These are phyloP conservation scores for Nicator chloris DNA, from an alignment of 2,113 vertebrate species.

Conservation along the genomic window DNA sequence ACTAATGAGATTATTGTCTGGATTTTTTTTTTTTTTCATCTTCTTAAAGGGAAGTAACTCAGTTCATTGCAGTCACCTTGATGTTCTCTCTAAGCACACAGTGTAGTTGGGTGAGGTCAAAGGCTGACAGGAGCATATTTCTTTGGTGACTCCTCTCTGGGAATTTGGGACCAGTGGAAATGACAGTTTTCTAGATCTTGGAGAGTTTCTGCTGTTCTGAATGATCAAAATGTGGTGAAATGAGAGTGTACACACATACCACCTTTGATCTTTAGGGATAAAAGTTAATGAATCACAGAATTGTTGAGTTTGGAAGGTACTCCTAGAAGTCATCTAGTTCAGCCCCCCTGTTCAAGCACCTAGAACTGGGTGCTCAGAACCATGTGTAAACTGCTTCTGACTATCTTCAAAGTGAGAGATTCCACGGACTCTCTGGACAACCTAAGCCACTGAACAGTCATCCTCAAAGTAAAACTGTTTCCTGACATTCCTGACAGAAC, in stretches of 20 bases:
- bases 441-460: background rate
- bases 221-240: background rate
- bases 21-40: background rate
- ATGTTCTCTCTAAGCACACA: background rate
- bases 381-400: background rate
- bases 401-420: background rate
- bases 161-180: background rate
- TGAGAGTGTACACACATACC: background rate
- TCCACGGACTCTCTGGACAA: background rate
- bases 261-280: background rate
- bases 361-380: background rate
- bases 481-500: background rate
- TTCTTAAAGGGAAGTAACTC: background rate
- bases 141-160: background rate
- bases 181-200: background rate
- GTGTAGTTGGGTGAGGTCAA: background rate
- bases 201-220: background rate
- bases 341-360: accelerated
- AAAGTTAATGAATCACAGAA: background rate
- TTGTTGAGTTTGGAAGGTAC: background rate
- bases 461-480: background rate
- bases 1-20: background rate
- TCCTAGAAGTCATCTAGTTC: background rate
- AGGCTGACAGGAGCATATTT: background rate
- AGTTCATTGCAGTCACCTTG: background rate